Percentiles rank a stretch among this genome's conserved stretches.
Conservation (phyloP, 2,888 invertebrate species). For the Drosophila diplacantha region DNA sequence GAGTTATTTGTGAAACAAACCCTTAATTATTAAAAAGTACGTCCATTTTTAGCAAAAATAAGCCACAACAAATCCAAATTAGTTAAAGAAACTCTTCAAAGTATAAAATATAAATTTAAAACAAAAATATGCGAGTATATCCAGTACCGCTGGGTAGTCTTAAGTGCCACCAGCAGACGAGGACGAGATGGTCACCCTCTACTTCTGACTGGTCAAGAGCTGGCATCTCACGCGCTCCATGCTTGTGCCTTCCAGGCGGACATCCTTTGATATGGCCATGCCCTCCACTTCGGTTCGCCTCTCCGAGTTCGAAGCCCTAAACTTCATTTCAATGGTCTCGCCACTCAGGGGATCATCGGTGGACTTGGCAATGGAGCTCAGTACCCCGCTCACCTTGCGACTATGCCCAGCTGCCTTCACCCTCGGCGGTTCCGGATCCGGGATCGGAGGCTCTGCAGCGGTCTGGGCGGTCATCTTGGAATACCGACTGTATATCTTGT, state of each 20-base stretch:
- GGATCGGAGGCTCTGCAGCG: slow-evolving; percentile 7
- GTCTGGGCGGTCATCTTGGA: slow-evolving; percentile 32
- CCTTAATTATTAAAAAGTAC: background rate
- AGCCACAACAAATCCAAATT: background rate
- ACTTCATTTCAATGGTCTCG: slow-evolving; percentile 38
- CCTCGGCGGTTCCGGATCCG: background rate
- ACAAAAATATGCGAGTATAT: background rate
- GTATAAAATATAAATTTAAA: background rate
- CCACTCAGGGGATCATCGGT: slow-evolving; percentile 48
- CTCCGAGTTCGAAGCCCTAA: background rate
- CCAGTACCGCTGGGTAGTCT: background rate
- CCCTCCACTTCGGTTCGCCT: background rate
- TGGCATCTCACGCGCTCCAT: slow-evolving; percentile 23
- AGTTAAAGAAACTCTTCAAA: background rate
- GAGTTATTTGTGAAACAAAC: background rate
- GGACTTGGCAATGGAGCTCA: slow-evolving; percentile 40
- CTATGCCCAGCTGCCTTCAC: background rate
- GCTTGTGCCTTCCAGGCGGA: slow-evolving; percentile 19
- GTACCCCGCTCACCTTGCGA: slow-evolving; percentile 14
- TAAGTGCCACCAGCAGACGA: background rate
- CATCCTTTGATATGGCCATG: slow-evolving; percentile 21
- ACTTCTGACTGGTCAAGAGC: background rate
- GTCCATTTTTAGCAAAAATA: background rate
- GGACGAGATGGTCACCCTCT: background rate
- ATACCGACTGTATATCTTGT: slow-evolving; percentile 38